Evolutionary conservation across 2,888 invertebrate species (phyloP).

Genomic region (Incurvaria masculella): DNA sequence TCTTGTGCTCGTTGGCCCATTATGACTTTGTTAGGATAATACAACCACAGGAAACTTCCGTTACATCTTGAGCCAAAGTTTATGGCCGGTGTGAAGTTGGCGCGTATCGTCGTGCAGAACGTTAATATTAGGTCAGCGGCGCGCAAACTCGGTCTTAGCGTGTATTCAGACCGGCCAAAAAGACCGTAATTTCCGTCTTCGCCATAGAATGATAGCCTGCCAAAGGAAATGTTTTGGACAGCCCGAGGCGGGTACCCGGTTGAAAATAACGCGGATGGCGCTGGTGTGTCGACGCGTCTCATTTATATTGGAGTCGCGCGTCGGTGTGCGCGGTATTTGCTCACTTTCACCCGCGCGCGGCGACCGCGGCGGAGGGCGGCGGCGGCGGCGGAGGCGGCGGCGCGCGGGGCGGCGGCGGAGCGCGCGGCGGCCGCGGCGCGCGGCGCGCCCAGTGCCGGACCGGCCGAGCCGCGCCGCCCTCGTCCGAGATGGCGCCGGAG

Average conservation of each 20-base stretch:
- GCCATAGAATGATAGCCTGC: no score
- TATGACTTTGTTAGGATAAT: no score
- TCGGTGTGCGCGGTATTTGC: neutral
- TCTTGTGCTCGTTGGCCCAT: no score
- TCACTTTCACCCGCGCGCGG: neutral
- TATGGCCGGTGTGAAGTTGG: no score
- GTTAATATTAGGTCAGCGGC: no score
- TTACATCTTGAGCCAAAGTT: no score
- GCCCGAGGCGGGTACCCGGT: constrained; percentile 13
- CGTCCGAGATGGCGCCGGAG: neutral
- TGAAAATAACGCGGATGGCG: constrained; percentile 50
- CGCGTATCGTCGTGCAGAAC: no score
- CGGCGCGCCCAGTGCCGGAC: neutral
- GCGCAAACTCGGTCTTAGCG: no score
- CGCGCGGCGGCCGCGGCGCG: neutral
- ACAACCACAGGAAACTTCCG: no score
- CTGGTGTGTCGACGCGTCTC: constrained; percentile 41
- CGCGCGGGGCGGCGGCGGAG: neutral
- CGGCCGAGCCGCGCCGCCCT: neutral
- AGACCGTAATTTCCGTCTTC: no score
- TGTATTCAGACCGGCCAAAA: no score
- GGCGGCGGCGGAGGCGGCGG: neutral
- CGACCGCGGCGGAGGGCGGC: neutral
- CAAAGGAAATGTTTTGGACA: no score
- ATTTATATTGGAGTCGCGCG: neutral